Conservation (phyloP, 1,140 invertebrate species). For the Drosophila seguyi region DNA sequence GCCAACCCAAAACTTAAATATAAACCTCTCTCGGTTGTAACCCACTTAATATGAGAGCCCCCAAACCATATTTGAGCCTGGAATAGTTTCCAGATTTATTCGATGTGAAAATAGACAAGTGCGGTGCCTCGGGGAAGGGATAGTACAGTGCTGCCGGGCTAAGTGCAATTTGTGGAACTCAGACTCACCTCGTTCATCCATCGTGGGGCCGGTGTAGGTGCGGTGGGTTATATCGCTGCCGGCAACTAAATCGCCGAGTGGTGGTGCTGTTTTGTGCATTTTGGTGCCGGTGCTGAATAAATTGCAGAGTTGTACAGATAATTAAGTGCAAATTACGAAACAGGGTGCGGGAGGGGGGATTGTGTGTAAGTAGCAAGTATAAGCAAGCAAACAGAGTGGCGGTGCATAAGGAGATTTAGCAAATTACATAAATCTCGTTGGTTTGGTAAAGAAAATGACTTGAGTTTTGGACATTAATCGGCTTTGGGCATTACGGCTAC, state of each 20-base stretch:
- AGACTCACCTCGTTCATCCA: conserved; percentile 82
- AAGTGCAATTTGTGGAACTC: conserved; percentile 31
- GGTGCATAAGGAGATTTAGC: conserved; percentile 43
- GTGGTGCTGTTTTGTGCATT: conserved; percentile 76
- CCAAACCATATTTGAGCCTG: background rate
- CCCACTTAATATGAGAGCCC: background rate
- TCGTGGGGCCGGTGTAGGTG: conserved; percentile 69
- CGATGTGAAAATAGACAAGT: conserved; percentile 5
- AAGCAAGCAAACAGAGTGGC: conserved; percentile 9
- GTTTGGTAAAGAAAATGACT: conserved; percentile 31
- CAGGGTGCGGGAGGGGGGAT: conserved; percentile 7
- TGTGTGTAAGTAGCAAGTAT: background rate
- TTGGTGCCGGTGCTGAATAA: conserved; percentile 78
- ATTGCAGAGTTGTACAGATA: conserved; percentile 53
- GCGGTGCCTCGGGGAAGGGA: background rate
- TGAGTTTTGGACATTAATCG: conserved; percentile 61
- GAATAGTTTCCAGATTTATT: conserved; percentile 25
- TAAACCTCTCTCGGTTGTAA: background rate
- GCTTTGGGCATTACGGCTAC: conserved; percentile 56
- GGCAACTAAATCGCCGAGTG: conserved; percentile 73
- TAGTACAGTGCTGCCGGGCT: conserved; percentile 25
- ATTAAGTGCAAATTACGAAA: conserved; percentile 60
- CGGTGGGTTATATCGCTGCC: conserved; percentile 83
- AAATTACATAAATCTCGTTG: conserved; percentile 50
- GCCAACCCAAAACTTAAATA: background rate